phyloP scores from a whole-genome alignment of 1,140 invertebrate species.

The Drosophila mauritiana region DNA sequence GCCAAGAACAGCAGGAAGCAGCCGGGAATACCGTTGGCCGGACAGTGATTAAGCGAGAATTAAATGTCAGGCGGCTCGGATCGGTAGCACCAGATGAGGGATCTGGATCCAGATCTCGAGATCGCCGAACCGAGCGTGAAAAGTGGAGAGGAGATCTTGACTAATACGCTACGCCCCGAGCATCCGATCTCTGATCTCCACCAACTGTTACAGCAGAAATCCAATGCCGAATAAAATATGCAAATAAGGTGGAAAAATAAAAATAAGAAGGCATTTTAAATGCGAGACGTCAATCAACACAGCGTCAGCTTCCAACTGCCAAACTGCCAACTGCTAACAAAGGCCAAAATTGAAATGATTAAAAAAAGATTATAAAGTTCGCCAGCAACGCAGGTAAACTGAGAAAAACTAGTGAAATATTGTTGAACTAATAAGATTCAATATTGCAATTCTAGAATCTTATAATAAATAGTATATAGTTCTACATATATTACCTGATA shows the following conservation, averaged over 20 bases:
- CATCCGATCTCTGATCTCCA: constrained; percentile 25
- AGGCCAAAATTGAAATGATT: constrained; percentile 73
- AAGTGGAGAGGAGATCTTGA: constrained; percentile 63
- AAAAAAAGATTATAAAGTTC: constrained; percentile 75
- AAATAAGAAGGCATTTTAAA: constrained; percentile 40
- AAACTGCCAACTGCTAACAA: constrained; percentile 74
- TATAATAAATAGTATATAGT: no score
- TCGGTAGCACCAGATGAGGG: constrained; percentile 50
- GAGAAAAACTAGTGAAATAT: constrained; percentile 1
- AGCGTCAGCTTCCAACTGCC: constrained; percentile 75
- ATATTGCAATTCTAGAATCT: no score
- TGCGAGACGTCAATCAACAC: constrained; percentile 74
- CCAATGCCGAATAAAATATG: constrained; percentile 37
- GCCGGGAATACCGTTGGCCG: constrained; percentile 64
- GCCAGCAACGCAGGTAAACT: constrained; percentile 10
- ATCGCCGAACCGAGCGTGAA: constrained; percentile 57
- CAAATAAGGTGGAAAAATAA: constrained; percentile 13
- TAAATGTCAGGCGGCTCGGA: constrained; percentile 65
- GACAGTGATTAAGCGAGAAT: constrained; percentile 84
- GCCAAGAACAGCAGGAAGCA: constrained; percentile 34
- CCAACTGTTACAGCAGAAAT: constrained; percentile 46
- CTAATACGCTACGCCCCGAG: constrained; percentile 62
- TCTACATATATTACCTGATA: no score
- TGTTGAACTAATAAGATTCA: no score
- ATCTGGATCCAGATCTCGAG: constrained; percentile 41